Conservation (phyloP, 2,888 invertebrate genomes). For the Coelinius sp. region DNA sequence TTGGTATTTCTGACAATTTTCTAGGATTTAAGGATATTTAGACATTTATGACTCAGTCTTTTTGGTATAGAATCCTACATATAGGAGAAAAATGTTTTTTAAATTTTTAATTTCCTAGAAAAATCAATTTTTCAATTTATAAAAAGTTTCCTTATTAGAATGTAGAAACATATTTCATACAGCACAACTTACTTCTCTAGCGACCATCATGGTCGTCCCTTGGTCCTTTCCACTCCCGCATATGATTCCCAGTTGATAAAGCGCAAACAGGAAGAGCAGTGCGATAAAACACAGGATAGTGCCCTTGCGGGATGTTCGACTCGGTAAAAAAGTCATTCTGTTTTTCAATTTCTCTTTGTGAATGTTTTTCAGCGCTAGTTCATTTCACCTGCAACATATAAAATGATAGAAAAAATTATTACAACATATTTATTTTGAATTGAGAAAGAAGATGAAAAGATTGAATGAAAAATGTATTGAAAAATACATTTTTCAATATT, state of each 20-base stretch:
- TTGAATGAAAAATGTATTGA: neutral
- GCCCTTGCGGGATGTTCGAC: slow-evolving; percentile 68
- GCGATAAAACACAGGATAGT: slow-evolving; percentile 68
- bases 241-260: slow-evolving; percentile 70
- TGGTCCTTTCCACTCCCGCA: slow-evolving; percentile 63
- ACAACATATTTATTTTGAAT: no score
- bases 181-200: slow-evolving; percentile 67
- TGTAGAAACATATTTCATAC: neutral
- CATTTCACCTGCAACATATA: slow-evolving; percentile 60
- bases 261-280: slow-evolving; percentile 66
- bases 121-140: no score
- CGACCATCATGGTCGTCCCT: slow-evolving; percentile 67
- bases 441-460: neutral
- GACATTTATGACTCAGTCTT: neutral
- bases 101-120: no score
- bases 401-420: neutral
- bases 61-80: neutral
- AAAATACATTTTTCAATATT: neutral
- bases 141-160: no score
- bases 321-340: slow-evolving; percentile 67
- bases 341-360: neutral
- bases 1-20: neutral
- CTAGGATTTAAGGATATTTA: neutral
- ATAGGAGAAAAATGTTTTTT: neutral
- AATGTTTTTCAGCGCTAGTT: slow-evolving; percentile 50